Evolutionary conservation across 2,888 invertebrate species (phyloP).

Genomic region (Yponomeuta sedellus): DNA sequence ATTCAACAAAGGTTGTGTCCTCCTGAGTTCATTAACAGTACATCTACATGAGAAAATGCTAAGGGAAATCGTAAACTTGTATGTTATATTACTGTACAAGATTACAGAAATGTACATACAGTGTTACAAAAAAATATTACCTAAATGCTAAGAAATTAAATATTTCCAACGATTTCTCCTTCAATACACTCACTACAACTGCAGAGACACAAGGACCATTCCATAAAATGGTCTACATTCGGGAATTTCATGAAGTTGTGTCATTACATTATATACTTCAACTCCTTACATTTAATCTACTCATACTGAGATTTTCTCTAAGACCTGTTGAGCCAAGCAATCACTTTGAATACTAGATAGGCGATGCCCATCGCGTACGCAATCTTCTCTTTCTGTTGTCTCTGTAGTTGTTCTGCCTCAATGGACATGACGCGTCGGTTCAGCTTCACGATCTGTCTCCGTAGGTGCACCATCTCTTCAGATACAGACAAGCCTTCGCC

Average conservation of each 20-base stretch:
- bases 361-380: constrained; percentile 89
- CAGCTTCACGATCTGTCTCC: constrained; percentile 90
- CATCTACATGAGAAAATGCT: constrained; percentile 32
- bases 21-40: constrained; percentile 38
- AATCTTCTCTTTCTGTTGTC: constrained; percentile 91
- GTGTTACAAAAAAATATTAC: constrained; percentile 55
- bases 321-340: constrained; percentile 84
- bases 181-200: constrained; percentile 34
- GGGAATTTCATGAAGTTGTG: constrained; percentile 28
- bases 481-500: constrained; percentile 81
- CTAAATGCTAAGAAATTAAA: constrained; percentile 57
- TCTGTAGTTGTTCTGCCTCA: constrained; percentile 89
- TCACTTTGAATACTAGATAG: constrained; percentile 89
- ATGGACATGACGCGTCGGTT: constrained; percentile 91
- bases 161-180: constrained; percentile 42
- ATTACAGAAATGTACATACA: constrained; percentile 28
- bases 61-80: constrained; percentile 34
- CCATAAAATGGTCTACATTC: constrained; percentile 26
- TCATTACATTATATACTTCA: constrained; percentile 44
- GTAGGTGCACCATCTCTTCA: constrained; percentile 89
- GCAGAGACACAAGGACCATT: constrained; percentile 34
- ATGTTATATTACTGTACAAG: constrained; percentile 49
- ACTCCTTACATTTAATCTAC: constrained; percentile 47
- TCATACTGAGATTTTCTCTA: constrained; percentile 35
- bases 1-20: constrained; percentile 41